Conservation (phyloP, 2,113 vertebrate species). For the Ornithorhynchus anatinus region DNA sequence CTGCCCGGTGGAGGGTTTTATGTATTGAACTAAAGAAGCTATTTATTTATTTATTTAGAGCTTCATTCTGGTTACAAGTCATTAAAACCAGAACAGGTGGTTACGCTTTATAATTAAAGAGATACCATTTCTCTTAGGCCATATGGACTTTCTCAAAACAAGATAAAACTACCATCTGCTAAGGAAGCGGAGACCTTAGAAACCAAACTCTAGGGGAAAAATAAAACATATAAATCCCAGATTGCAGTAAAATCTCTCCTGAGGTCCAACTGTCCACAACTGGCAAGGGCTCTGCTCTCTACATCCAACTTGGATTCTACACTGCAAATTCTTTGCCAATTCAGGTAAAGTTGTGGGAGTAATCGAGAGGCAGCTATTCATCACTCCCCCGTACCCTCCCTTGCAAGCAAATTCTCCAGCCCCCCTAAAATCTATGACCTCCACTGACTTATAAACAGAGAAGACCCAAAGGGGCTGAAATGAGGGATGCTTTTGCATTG, state of each 20-base stretch:
- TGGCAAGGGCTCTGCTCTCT: neutral
- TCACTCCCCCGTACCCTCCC: too few relatives aligned
- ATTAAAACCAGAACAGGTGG: slow-evolving; percentile 63
- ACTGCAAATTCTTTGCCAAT: neutral
- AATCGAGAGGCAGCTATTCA: too few relatives aligned
- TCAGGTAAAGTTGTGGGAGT: neutral
- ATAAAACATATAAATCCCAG: slow-evolving; percentile 56
- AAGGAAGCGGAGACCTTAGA: slow-evolving; percentile 23
- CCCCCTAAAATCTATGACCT: too few relatives aligned
- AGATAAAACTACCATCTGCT: slow-evolving; percentile 61
- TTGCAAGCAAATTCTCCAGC: too few relatives aligned
- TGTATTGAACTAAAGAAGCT: slow-evolving; percentile 29
- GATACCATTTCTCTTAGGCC: slow-evolving; percentile 42
- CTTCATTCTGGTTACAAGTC: slow-evolving; percentile 18
- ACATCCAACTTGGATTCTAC: accelerated
- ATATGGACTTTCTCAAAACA: slow-evolving; percentile 56
- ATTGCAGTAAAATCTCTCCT: neutral
- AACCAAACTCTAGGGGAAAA: slow-evolving; percentile 28
- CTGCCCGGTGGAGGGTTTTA: neutral
- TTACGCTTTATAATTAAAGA: slow-evolving; percentile 59
- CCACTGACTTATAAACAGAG: too few relatives aligned
- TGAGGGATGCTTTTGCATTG: too few relatives aligned
- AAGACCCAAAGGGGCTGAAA: too few relatives aligned
- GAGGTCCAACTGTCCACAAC: neutral
- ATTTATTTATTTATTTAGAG: slow-evolving; percentile 47